phyloP scores from a whole-genome alignment of 2,797 vertebrate species.

The Alcedo quadribrachys region DNA sequence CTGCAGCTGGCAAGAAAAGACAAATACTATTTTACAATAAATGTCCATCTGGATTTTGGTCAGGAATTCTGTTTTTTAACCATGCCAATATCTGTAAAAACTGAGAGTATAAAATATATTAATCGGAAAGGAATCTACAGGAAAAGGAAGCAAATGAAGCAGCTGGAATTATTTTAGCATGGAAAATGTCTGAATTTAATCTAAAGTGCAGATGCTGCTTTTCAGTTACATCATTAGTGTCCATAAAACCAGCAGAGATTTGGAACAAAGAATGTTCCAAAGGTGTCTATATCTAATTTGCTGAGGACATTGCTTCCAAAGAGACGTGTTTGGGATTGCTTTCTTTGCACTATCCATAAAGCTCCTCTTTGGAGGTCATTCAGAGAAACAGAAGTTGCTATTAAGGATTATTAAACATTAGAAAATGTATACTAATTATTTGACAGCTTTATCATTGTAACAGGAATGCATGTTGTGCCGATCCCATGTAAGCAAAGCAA shows the following conservation, averaged over 20 bases:
- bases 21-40: not conserved
- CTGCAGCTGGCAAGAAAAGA: not conserved
- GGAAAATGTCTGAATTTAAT: slow-evolving; percentile 34
- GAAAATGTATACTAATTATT: not conserved
- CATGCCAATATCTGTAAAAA: not conserved
- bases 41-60: slow-evolving; percentile 4
- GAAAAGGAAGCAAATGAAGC: slow-evolving; percentile 22
- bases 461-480: not conserved
- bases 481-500: not conserved
- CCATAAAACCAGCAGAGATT: not conserved
- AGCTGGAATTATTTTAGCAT: not conserved
- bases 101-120: not conserved
- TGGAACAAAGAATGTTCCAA: not conserved
- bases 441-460: not conserved
- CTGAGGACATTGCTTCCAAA: not conserved
- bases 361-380: not conserved
- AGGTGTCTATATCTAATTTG: not conserved
- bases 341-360: not conserved
- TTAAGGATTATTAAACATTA: not conserved
- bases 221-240: not conserved
- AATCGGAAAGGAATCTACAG: not conserved
- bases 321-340: not conserved
- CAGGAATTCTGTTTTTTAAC: not conserved
- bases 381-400: not conserved
- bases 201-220: not conserved